A percentile compares a stretch with the other conserved stretches of the same genome.
These are phyloP conservation scores for Drosophila rubida DNA, from an alignment of 2,888 invertebrate genomes.

Conservation along the genomic window DNA sequence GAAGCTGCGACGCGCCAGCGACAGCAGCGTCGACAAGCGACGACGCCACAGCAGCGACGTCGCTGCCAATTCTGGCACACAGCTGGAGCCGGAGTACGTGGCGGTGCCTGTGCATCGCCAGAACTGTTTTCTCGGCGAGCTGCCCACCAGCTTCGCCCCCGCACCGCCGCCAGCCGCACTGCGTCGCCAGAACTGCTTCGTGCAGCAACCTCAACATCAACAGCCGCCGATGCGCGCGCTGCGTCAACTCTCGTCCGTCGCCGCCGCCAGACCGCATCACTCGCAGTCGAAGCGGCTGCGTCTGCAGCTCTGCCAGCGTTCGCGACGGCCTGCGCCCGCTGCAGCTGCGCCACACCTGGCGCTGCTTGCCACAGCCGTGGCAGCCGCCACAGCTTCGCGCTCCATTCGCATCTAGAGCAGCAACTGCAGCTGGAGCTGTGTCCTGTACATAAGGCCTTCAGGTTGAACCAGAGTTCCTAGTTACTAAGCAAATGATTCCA, in stretches of 20 bases:
- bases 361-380: neutral
- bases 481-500: constrained; percentile 1
- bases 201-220: constrained; percentile 19
- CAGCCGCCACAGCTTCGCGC: constrained; percentile 31
- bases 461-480: constrained; percentile 46
- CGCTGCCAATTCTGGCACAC: neutral
- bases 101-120: constrained; percentile 80
- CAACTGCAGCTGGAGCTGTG: neutral
- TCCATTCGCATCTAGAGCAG: constrained; percentile 54
- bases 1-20: constrained; percentile 44
- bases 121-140: constrained; percentile 81
- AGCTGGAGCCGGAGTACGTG: constrained; percentile 26
- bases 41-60: constrained; percentile 19
- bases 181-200: constrained; percentile 43
- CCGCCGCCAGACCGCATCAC: neutral
- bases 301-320: constrained; percentile 3
- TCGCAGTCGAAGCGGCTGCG: constrained; percentile 40
- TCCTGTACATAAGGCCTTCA: constrained; percentile 33
- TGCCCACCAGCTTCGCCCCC: constrained; percentile 39
- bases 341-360: neutral
- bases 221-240: constrained; percentile 1
- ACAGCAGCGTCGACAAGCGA: constrained; percentile 34
- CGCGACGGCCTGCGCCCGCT: constrained; percentile 23
- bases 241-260: neutral
- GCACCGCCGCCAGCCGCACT: constrained; percentile 6